Percentiles rank a stretch among this genome's conserved stretches.
Conservation (phyloP, 2,888 invertebrate genomes). For the Hanleya hanleyi region DNA sequence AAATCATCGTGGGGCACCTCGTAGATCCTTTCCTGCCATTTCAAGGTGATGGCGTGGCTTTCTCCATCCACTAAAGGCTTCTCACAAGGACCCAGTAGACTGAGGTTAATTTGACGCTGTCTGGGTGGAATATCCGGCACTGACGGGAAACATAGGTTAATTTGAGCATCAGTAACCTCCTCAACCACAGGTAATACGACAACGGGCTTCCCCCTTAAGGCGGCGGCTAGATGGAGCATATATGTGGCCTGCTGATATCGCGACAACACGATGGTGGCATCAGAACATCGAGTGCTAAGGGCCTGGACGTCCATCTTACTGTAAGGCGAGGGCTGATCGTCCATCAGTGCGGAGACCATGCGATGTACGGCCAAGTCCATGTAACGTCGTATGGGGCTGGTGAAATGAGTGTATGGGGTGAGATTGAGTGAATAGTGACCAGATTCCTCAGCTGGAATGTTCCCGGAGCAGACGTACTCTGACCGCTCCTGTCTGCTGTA, state of each 20-base stretch:
- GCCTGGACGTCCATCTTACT: constrained; percentile 42
- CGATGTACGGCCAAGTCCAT: constrained; percentile 64
- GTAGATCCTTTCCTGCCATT: constrained; percentile 62
- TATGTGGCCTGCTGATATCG: constrained; percentile 38
- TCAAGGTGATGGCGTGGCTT: constrained; percentile 37
- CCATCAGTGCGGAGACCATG: constrained; percentile 51
- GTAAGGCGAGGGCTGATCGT: constrained; percentile 49
- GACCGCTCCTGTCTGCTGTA: constrained; percentile 46
- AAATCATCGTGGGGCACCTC: constrained; percentile 29
- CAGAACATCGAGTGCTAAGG: constrained; percentile 41
- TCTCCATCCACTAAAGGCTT: constrained; percentile 30
- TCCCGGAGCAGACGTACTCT: constrained; percentile 48
- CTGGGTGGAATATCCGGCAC: constrained; percentile 15
- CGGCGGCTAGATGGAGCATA: constrained; percentile 42
- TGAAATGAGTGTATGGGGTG: constrained; percentile 52
- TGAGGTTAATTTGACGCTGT: constrained; percentile 36
- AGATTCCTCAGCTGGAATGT: constrained; percentile 14
- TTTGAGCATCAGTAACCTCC: constrained; percentile 38
- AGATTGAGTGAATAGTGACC: constrained; percentile 56
- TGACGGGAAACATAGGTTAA: constrained; percentile 45
- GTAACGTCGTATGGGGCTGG: constrained; percentile 60
- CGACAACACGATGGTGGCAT: constrained; percentile 10
- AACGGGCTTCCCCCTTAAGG: constrained; percentile 49
- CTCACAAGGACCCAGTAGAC: constrained; percentile 44
- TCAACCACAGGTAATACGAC: constrained; percentile 55